phyloP scores from a whole-genome alignment of 1,140 invertebrate genomes.

The Drosophila pachea region DNA sequence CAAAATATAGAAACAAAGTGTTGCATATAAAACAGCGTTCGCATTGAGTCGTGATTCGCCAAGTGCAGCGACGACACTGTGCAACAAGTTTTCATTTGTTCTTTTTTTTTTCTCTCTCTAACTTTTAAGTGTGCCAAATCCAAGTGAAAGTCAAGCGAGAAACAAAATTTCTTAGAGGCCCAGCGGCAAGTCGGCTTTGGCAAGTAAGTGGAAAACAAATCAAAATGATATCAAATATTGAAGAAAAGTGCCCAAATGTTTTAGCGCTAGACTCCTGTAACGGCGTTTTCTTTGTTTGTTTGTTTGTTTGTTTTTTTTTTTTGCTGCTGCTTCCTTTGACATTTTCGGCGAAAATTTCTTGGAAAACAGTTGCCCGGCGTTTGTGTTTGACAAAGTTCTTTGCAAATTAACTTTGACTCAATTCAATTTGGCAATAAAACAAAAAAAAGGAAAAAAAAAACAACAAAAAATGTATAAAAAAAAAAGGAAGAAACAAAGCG shows the following conservation, averaged over 20 bases:
- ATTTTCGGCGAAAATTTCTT: constrained; percentile 46
- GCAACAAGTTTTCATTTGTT: constrained; percentile 50
- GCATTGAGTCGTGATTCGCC: background rate
- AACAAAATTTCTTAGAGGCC: background rate
- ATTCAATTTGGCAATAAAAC: constrained; percentile 60
- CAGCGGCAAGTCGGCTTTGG: background rate
- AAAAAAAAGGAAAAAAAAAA: constrained; percentile 30
- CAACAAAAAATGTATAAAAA: constrained; percentile 58
- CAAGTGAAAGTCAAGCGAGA: constrained; percentile 10
- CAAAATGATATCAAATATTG: too few relatives aligned
- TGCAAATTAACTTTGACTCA: constrained; percentile 63
- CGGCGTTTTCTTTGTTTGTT: too few relatives aligned
- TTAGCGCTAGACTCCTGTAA: background rate
- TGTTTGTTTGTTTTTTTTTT: background rate
- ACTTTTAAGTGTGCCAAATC: constrained; percentile 32
- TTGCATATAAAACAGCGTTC: constrained; percentile 10
- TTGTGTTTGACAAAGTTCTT: constrained; percentile 41
- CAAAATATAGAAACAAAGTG: constrained; percentile 21
- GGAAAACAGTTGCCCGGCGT: constrained; percentile 34
- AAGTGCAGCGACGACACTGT: constrained; percentile 18
- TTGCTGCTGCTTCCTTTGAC: background rate
- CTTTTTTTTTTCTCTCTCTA: too few relatives aligned
- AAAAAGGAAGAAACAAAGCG: constrained; percentile 22
- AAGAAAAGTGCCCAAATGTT: background rate
- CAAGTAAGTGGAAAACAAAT: background rate